Evolutionary conservation across 2,888 invertebrate genomes (phyloP), one percentile per base, ranked within the genome.

Genomic region (Auanema sp.): DNA sequence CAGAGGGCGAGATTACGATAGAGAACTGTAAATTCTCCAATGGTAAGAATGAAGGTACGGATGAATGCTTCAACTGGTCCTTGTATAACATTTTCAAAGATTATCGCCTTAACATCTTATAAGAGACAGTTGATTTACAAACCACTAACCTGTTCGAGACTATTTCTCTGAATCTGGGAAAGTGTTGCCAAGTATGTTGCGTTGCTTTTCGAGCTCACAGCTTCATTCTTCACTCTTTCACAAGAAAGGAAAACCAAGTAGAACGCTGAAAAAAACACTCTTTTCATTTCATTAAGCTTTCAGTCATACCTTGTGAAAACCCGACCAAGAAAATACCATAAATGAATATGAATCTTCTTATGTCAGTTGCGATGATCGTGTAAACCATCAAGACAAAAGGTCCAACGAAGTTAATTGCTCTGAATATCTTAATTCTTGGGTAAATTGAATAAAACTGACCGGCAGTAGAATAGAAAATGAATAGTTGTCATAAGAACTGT

Each of bases 311-410:
- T 89, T 97, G 96, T 1, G 96, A 94, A 84, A 97, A 97, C 64
- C 93, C 93, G 89, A 96, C 90, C 3, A 98, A 92, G 84, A 98
- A 98, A 6, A 98, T 93, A 69, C 93, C 87, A 84, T 97, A 98
- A 83, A 98, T 98, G 58, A 92, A 91, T 65, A 95, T 93, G 85
- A 98, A 98, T 72, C 97, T 89, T 25, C 62, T 59, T 8, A 76
- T 63, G 68, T 76, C 76, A 0, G 76, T 71, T 2, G 76, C 71
- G 54, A 97, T 91, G 94, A 97, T 97, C 69, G 94, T 89, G 86
- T 97, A 97, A 78, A 97, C 94, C 96, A 97, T 97, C 78, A 96
- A 94, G 21, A 97, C 96, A 89, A 97, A 97, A 0, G 97, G 96
- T 8, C 97, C 97, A 2, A 97, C 94, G 0, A 95, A 77, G 24